Evolutionary conservation across 1,140 invertebrate genomes (phyloP).

Genomic region (Drosophila sp.): DNA sequence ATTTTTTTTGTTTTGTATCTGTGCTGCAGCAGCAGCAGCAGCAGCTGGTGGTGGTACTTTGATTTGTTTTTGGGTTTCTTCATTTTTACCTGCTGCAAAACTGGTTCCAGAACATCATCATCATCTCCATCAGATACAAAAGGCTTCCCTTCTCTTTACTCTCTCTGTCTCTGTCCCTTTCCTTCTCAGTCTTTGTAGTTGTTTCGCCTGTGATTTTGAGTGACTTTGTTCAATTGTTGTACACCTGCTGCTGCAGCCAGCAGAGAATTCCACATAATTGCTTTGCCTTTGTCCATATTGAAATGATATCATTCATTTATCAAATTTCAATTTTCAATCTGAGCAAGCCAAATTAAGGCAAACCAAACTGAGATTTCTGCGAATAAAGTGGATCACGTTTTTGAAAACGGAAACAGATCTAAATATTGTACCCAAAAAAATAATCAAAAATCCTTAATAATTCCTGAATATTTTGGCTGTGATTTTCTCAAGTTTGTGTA

Average conservation of each 20-base stretch:
- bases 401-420: too few relatives aligned
- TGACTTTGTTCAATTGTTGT: conserved; percentile 10
- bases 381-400: too few relatives aligned
- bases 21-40: neutral
- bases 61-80: conserved; percentile 8
- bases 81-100: conserved; percentile 6
- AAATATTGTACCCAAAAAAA: too few relatives aligned
- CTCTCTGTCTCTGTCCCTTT: neutral
- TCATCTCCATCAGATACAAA: conserved; percentile 1
- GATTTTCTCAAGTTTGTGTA: too few relatives aligned
- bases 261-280: conserved; percentile 1
- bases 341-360: neutral
- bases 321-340: neutral
- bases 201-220: conserved; percentile 6
- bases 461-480: too few relatives aligned
- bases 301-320: neutral
- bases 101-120: conserved; percentile 5
- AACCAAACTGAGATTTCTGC: too few relatives aligned
- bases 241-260: conserved; percentile 1
- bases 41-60: neutral
- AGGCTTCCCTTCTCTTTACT: neutral
- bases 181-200: neutral
- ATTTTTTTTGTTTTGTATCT: neutral
- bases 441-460: too few relatives aligned
- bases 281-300: neutral